Conservation (phyloP, 2,113 vertebrate species). For the Phoxinus phoxinus region DNA sequence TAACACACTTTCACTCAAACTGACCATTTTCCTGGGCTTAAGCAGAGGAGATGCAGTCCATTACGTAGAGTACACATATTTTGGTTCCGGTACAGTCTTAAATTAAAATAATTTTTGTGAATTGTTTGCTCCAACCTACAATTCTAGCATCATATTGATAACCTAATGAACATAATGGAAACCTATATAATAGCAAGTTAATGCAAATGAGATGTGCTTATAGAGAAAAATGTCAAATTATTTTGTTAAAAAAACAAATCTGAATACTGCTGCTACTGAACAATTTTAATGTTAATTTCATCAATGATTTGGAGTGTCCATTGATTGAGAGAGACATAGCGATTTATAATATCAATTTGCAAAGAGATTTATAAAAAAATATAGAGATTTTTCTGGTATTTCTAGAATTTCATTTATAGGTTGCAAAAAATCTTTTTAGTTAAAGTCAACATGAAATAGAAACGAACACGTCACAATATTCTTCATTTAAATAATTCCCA, state of each 20-base stretch:
- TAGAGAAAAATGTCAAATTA: no score
- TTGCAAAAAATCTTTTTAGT: background rate
- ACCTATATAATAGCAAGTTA: no score
- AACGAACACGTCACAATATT: background rate
- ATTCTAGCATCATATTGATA: no score
- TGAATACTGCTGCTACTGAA: background rate
- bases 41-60: background rate
- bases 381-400: background rate
- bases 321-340: background rate
- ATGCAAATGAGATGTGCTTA: no score
- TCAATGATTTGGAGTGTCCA: background rate
- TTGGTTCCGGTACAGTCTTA: no score
- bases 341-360: background rate
- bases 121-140: no score
- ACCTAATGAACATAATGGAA: no score
- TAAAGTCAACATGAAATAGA: background rate
- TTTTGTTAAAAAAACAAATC: no score
- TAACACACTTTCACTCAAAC: background rate
- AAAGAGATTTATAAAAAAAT: background rate
- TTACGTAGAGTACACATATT: background rate
- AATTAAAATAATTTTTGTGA: no score
- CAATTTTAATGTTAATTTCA: background rate
- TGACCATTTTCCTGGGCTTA: background rate
- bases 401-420: background rate
- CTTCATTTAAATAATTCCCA: no score